These are phyloP conservation scores for Bolborhynchus lineola DNA, from an alignment of 2,113 vertebrate genomes.

Conservation along the genomic window DNA sequence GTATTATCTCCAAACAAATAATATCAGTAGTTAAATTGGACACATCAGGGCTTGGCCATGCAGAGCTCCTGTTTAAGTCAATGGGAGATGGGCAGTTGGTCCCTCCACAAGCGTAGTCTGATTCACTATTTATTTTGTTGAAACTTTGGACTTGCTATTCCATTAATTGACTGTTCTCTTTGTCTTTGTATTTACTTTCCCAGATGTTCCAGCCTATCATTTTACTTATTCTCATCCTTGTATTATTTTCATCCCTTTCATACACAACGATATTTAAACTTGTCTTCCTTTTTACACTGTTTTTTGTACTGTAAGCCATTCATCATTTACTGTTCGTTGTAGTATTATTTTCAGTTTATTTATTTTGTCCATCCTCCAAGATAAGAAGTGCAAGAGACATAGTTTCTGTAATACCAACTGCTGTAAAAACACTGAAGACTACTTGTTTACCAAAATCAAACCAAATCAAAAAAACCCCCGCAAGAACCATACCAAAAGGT, in stretches of 20 bases:
- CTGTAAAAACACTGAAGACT: constrained; percentile 89
- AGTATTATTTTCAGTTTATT: constrained; percentile 83
- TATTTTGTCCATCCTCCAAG: constrained; percentile 87
- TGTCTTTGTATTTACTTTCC: constrained; percentile 79
- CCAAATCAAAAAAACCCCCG: not conserved
- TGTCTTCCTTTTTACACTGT: constrained; percentile 95
- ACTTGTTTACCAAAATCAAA: constrained; percentile 69
- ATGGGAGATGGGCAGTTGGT: constrained; percentile 2
- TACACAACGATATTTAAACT: constrained; percentile 99
- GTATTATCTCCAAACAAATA: not conserved
- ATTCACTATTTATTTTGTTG: constrained; percentile 42
- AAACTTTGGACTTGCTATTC: constrained; percentile 47
- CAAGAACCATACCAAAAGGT: constrained; percentile 38
- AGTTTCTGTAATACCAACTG: constrained; percentile 81
- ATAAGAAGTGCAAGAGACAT: constrained; percentile 87
- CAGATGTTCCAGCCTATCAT: constrained; percentile 99
- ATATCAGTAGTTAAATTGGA: not conserved
- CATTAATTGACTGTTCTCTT: constrained; percentile 76
- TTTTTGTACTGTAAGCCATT: constrained; percentile 94
- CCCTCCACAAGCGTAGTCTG: constrained; percentile 26
- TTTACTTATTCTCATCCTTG: constrained; percentile 99
- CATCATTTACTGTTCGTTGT: constrained; percentile 78
- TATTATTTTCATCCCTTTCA: constrained; percentile 98
- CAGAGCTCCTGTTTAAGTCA: constrained; percentile 22
- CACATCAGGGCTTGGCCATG: not conserved